These are phyloP conservation scores for Characodon lateralis DNA, from an alignment of 2,797 vertebrate species.

Conservation along the genomic window DNA sequence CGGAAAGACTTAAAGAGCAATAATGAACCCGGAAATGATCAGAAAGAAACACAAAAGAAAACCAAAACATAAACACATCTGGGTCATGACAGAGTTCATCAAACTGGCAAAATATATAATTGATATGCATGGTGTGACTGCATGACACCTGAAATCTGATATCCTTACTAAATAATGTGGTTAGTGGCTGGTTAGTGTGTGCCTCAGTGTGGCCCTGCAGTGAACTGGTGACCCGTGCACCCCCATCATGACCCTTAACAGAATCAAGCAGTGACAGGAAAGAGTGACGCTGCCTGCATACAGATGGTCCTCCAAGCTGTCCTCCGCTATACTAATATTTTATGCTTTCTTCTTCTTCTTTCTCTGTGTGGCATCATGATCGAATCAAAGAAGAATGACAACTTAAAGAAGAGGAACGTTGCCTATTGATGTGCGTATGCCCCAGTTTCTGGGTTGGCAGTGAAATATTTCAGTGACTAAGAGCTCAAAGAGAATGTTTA, in stretches of 20 bases:
- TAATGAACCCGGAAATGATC: too few relatives aligned
- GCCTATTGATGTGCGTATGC: background rate
- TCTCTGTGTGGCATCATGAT: background rate
- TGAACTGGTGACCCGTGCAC: background rate
- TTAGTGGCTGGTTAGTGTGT: background rate
- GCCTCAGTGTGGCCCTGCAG: too few relatives aligned
- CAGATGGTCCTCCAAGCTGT: background rate
- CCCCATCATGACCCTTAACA: background rate
- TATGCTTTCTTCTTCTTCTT: background rate
- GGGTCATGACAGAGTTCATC: too few relatives aligned
- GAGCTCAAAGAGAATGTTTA: conserved; percentile 18
- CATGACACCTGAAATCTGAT: too few relatives aligned
- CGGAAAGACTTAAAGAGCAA: too few relatives aligned
- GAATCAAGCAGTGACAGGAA: background rate
- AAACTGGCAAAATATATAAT: too few relatives aligned
- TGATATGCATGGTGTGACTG: too few relatives aligned
- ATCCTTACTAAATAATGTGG: too few relatives aligned
- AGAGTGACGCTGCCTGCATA: background rate
- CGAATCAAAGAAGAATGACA: conserved; percentile 8
- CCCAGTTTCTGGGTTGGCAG: conserved; percentile 4
- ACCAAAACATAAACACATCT: too few relatives aligned
- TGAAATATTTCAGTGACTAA: conserved; percentile 3
- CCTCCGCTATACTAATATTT: background rate
- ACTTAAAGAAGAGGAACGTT: background rate
- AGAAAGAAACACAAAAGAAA: too few relatives aligned